Base-by-base conservation (phyloP, 2,113 vertebrate species). In the Heterotis niloticus region DNA sequence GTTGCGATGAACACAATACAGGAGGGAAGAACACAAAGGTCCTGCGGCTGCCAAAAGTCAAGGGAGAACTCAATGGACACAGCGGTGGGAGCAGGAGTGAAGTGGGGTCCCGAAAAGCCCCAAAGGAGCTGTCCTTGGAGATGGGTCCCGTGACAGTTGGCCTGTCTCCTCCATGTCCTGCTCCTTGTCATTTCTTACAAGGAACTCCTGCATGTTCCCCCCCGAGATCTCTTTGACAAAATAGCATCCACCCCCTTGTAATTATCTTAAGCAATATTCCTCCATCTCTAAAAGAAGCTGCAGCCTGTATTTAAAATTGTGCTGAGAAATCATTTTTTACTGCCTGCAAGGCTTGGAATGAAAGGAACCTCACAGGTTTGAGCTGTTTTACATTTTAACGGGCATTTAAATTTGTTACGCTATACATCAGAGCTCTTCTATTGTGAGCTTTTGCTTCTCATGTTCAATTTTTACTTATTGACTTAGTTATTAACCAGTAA, bases 211-310 rank as follows among this genome's bases (percentile, higher is more conserved):
- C 51, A 70, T 9, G 20, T 70, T 70, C 5, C 9, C n/a, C 7
- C 11, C 14, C 28, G 34, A 18, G 29, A 54, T 44, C 51, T 72
- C 34, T 57, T 3, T 59, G 34, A 72, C 52, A 14, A 66, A 54
- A 77, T 34, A 28, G 13, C 75, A 77, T 34, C 54, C 75, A 17
- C 54, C 59, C 9, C 54, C 14, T 24, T 78, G 79, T 81, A 83
- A 82, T 84, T 81, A 81, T 54, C 78, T 64, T 56, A 75, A 34
- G 57, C 1, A 26, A 73, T 73, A 81, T 57, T 51, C 77, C 78
- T 73, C 72, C 18, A 54, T 79, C 20, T n/a, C 66, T 20, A 20
- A 74, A 24, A 78, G 74, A 54, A 54, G 52, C 65, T 52, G 29
- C 64, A 57, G 52, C 59, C 62, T 67, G 34, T 74, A 51, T 29